phyloP scores from a whole-genome alignment of 2,113 vertebrate species.

The Notothenia rossii region DNA sequence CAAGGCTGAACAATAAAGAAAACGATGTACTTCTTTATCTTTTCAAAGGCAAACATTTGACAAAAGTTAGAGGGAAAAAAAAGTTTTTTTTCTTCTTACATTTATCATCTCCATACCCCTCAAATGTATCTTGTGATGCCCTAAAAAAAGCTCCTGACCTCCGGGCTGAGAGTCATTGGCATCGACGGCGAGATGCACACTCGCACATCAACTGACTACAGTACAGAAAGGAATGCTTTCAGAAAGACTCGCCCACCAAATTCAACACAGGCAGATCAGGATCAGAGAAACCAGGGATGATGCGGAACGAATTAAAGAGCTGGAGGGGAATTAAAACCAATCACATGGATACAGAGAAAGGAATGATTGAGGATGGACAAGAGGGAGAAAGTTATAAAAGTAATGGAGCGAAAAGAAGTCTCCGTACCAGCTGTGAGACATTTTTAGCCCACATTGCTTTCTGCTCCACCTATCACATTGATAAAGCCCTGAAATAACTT shows the following conservation, averaged over 20 bases:
- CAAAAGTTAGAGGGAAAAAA: not conserved
- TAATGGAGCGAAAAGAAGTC: not conserved
- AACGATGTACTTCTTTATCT: no score
- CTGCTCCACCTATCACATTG: constrained; percentile 25
- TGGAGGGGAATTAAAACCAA: constrained; percentile 43
- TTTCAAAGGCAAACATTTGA: not conserved
- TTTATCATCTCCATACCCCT: not conserved
- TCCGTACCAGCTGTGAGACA: constrained; percentile 23
- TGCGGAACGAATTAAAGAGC: constrained; percentile 34
- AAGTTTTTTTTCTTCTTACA: not conserved
- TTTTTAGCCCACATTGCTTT: constrained; percentile 26
- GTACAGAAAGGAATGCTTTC: not conserved
- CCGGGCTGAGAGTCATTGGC: not conserved
- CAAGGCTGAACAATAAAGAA: no score
- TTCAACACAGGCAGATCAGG: not conserved
- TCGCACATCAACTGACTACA: not conserved
- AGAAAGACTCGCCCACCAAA: not conserved
- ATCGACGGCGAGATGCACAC: not conserved
- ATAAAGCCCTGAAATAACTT: constrained; percentile 43
- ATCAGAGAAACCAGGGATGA: constrained; percentile 7
- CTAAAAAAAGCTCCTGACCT: not conserved
- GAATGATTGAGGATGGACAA: constrained; percentile 38
- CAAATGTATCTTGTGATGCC: not conserved
- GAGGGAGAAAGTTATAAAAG: constrained; percentile 26
- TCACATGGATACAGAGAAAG: constrained; percentile 28